These are phyloP conservation scores for Empis livida DNA, from an alignment of 2,888 invertebrate genomes.

Conservation along the genomic window DNA sequence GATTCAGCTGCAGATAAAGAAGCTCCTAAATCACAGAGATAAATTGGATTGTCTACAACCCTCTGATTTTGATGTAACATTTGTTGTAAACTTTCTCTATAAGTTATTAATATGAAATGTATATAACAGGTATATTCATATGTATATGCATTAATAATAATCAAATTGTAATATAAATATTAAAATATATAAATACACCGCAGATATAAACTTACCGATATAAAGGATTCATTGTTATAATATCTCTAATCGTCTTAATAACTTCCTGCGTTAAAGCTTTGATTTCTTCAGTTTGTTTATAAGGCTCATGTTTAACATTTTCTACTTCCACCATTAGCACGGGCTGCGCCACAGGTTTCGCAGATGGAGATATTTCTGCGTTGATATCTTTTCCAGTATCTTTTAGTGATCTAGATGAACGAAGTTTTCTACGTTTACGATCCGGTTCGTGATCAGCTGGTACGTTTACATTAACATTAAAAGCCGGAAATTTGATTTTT, in stretches of 20 bases:
- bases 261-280: slow-evolving; percentile 94
- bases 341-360: slow-evolving; percentile 29
- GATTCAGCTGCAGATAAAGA: slow-evolving; percentile 89
- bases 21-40: slow-evolving; percentile 91
- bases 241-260: slow-evolving; percentile 93
- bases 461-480: too few relatives aligned
- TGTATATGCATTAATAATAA: too few relatives aligned
- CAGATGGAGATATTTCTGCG: slow-evolving; percentile 7
- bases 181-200: too few relatives aligned
- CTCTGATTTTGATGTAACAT: slow-evolving; percentile 94
- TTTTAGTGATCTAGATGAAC: background rate
- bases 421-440: slow-evolving; percentile 1
- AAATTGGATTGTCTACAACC: slow-evolving; percentile 96
- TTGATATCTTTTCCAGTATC: slow-evolving; percentile 12
- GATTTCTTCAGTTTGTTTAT: slow-evolving; percentile 84
- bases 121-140: too few relatives aligned
- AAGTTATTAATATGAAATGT: background rate
- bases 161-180: too few relatives aligned
- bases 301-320: slow-evolving; percentile 79
- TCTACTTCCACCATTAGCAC: slow-evolving; percentile 90
- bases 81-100: slow-evolving; percentile 89
- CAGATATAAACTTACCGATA: slow-evolving; percentile 61
- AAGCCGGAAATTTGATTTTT: too few relatives aligned
- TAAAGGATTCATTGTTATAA: slow-evolving; percentile 91
- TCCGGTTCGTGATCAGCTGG: background rate